Conservation (phyloP, 2,113 vertebrate genomes). For the Crotalus helleri region DNA sequence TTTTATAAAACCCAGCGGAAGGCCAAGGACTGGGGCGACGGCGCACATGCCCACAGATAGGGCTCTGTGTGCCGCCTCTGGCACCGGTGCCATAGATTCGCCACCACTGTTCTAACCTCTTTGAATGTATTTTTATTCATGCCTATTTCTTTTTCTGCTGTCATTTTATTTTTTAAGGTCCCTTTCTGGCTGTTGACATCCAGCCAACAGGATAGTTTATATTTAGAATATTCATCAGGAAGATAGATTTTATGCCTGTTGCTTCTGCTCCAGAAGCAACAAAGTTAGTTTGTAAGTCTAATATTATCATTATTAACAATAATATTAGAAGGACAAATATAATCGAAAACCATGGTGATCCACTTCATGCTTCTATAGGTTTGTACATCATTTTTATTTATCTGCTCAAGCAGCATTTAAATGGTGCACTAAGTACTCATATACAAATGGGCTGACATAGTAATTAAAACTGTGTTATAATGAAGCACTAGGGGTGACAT, state of each 20-base stretch:
- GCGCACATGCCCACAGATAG: too few relatives aligned
- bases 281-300: not conserved
- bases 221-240: not conserved
- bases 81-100: too few relatives aligned
- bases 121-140: not conserved
- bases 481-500: too few relatives aligned
- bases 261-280: not conserved
- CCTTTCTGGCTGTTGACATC: not conserved
- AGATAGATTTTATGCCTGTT: not conserved
- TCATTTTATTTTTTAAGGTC: not conserved
- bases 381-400: not conserved
- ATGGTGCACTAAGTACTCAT: not conserved
- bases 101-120: not conserved
- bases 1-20: too few relatives aligned
- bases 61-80: too few relatives aligned
- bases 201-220: not conserved
- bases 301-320: not conserved
- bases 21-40: too few relatives aligned
- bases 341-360: not conserved
- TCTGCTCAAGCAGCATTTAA: not conserved
- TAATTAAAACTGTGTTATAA: not conserved
- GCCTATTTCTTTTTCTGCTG: not conserved
- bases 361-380: not conserved
- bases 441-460: not conserved
- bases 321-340: not conserved